These are phyloP conservation scores for Zygaena filipendulae DNA, from an alignment of 2,888 invertebrate species.

Conservation along the genomic window DNA sequence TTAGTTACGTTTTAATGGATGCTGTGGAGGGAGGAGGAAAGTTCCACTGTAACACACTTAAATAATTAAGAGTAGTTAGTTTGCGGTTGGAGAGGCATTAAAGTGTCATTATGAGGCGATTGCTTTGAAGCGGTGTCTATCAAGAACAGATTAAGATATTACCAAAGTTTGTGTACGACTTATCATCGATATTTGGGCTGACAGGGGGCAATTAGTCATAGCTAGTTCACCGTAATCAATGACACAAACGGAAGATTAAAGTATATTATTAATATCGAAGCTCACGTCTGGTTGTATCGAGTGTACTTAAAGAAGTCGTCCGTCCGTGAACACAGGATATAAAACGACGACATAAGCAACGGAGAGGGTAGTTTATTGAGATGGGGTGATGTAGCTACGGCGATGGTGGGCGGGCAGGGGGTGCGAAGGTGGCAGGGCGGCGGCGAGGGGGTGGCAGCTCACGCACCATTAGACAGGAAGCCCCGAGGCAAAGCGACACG, in stretches of 20 bases:
- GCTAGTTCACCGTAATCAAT: too few relatives aligned
- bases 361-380: slow-evolving; percentile 42
- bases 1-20: slow-evolving; percentile 41
- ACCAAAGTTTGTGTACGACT: slow-evolving; percentile 15
- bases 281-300: too few relatives aligned
- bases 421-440: slow-evolving; percentile 19
- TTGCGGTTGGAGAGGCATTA: slow-evolving; percentile 36
- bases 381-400: slow-evolving; percentile 14
- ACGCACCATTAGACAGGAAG: slow-evolving; percentile 59
- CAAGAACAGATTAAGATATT: slow-evolving; percentile 20
- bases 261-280: too few relatives aligned
- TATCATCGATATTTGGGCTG: too few relatives aligned
- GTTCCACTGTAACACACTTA: slow-evolving; percentile 40
- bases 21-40: slow-evolving; percentile 35
- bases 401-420: too few relatives aligned
- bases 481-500: slow-evolving; percentile 43
- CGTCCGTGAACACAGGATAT: slow-evolving; percentile 23
- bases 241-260: too few relatives aligned
- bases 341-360: slow-evolving; percentile 31
- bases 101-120: slow-evolving; percentile 31
- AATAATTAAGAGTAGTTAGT: slow-evolving; percentile 50
- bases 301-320: not conserved
- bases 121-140: slow-evolving; percentile 18
- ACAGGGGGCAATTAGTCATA: too few relatives aligned
- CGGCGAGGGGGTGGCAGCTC: slow-evolving; percentile 25